Evolutionary conservation across 2,888 invertebrate species (phyloP), one percentile per base, ranked within the genome.

Genomic region (Drosophila longiperda): DNA sequence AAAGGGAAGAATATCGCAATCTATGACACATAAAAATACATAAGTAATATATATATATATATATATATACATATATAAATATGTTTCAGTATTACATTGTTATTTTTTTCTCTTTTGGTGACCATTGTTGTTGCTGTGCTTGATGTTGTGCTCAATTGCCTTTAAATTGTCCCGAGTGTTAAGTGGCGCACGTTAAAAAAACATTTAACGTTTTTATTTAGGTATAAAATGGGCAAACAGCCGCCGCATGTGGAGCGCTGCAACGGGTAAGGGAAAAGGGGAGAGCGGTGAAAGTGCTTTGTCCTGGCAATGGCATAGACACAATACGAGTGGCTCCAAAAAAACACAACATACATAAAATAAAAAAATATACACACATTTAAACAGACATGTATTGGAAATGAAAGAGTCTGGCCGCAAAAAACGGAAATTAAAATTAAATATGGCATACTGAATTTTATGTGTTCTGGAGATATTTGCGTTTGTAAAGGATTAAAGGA

Each of bases 131-230:
- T 54, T 65, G 59, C 42, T 66, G 57, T 59, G 23, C 45, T 45
- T 79, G 63, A 63, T 82, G 70, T 75, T 76, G 83, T 83, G 75
- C 88, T 80, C 90, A 87, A 87, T 87, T 87, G 87, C 90, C 87
- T 90, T 87, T 82, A 87, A 87, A 87, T 87, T 87, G 88, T 83
- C 66, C 77, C 80, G 80, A 88, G 90, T 87, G 87, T 90, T 87
- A 90, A 87, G 90, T 87, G 87, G 75, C 86, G 75, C 77, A 88
- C 87, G 90, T 87, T 87, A 87, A 90, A 87, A 85, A 90, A 83
- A 82, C 88, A 87, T 87, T 87, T 86, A 90, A 86, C 88, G 90
- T 88, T 90, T 87, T 87, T 90, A 88, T 87, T 88, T 88, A 83
- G 83, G 86, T 77, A 77, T 62, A 70, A 82, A 77, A 77, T 74